Evolutionary conservation across 2,797 vertebrate genomes (phyloP).

Genomic region (Lerista edwardsae): DNA sequence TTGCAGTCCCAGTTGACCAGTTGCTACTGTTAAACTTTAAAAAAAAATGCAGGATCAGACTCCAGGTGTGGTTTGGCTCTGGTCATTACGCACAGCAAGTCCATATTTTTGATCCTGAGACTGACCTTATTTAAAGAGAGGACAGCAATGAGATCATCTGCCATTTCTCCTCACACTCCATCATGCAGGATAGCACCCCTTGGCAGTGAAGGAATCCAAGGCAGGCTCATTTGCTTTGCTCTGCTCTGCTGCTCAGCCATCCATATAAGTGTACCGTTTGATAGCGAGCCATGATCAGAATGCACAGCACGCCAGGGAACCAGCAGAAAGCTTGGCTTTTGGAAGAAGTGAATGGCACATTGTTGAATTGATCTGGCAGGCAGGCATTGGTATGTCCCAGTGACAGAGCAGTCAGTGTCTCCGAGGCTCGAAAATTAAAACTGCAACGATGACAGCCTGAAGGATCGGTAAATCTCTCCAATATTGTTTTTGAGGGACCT

Average conservation of each 20-base stretch:
- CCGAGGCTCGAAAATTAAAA: constrained; percentile 66
- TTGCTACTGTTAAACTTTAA: too few species aligned
- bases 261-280: constrained; percentile 2
- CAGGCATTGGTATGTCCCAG: constrained; percentile 58
- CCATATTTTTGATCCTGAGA: background rate
- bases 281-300: constrained; percentile 25
- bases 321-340: constrained; percentile 53
- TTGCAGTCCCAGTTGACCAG: too few species aligned
- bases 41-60: too few species aligned
- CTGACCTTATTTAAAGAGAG: background rate
- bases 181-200: background rate
- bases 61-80: too few species aligned
- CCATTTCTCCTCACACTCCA: background rate
- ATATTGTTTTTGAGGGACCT: constrained; percentile 50
- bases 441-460: constrained; percentile 53
- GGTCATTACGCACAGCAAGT: background rate
- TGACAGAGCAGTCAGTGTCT: constrained; percentile 57
- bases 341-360: constrained; percentile 60
- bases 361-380: constrained; percentile 65
- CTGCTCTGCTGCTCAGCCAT: constrained; percentile 3
- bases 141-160: constrained; percentile 11
- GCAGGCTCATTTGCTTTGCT: background rate
- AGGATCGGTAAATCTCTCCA: constrained; percentile 55
- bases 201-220: background rate
- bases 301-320: constrained; percentile 12